Conservation (phyloP, 2,797 vertebrate genomes). For the Gouania willdenowi region DNA sequence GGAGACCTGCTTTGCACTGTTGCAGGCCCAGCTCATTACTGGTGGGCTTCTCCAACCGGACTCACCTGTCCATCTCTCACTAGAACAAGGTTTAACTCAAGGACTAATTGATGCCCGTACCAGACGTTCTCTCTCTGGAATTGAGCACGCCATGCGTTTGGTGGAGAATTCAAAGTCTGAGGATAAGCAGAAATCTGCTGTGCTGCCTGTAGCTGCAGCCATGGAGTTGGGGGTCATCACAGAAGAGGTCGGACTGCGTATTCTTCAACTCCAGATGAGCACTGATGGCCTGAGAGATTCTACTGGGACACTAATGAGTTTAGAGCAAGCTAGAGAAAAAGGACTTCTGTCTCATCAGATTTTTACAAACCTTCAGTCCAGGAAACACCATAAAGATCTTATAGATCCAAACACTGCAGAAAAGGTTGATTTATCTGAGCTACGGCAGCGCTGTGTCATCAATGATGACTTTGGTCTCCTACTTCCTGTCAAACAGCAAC, state of each 20-base stretch:
- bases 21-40: conserved; percentile 87
- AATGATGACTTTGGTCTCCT: conserved; percentile 81
- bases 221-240: conserved; percentile 78
- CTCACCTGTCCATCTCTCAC: conserved; percentile 71
- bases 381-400: conserved; percentile 71
- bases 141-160: conserved; percentile 70
- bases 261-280: conserved; percentile 81
- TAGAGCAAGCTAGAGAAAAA: conserved; percentile 75
- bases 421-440: conserved; percentile 77
- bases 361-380: conserved; percentile 70
- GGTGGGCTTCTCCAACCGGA: conserved; percentile 84
- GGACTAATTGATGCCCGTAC: conserved; percentile 77
- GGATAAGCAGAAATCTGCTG: conserved; percentile 34
- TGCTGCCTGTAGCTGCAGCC: conserved; percentile 72
- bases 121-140: conserved; percentile 70
- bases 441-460: conserved; percentile 78
- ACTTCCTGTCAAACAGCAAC: conserved; percentile 86
- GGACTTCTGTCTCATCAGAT: conserved; percentile 65
- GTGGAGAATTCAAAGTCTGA: conserved; percentile 46
- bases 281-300: conserved; percentile 74
- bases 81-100: conserved; percentile 77
- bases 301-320: conserved; percentile 57
- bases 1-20: conserved; percentile 83
- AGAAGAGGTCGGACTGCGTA: conserved; percentile 80
- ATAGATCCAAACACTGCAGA: conserved; percentile 94